These are phyloP conservation scores for Siphamia tubifer DNA, from an alignment of 2,113 vertebrate species.

Conservation along the genomic window DNA sequence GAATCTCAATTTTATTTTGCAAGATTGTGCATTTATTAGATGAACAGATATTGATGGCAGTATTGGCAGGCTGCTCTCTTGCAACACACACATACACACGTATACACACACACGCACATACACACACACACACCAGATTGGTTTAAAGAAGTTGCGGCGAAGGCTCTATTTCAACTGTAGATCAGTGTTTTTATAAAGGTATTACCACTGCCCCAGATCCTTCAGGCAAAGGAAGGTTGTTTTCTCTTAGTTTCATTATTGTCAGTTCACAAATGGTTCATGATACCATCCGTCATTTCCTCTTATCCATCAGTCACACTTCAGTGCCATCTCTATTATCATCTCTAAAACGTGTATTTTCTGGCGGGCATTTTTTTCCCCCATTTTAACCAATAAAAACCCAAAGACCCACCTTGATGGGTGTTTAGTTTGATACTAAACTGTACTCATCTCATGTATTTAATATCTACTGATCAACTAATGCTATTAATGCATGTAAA, in stretches of 20 bases:
- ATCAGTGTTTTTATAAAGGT: slow-evolving; percentile 29
- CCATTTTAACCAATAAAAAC: background rate
- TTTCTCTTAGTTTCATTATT: slow-evolving; percentile 22
- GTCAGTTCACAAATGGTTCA: background rate
- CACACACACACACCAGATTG: background rate
- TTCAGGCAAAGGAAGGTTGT: background rate
- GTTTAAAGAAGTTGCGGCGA: background rate
- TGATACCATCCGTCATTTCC: background rate
- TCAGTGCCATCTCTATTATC: background rate
- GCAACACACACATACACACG: slow-evolving; percentile 12
- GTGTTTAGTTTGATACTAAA: too few species aligned
- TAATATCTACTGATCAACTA: too few species aligned
- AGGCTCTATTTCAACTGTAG: slow-evolving; percentile 32
- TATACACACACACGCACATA: background rate
- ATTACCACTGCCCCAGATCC: slow-evolving; percentile 21
- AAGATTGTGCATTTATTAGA: slow-evolving; percentile 73
- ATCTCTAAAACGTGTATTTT: too few species aligned
- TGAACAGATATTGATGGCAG: slow-evolving; percentile 68
- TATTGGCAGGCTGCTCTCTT: slow-evolving; percentile 43
- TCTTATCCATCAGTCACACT: background rate
- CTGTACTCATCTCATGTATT: too few species aligned
- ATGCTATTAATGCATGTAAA: too few species aligned
- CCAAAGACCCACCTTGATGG: too few species aligned
- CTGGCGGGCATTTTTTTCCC: background rate
- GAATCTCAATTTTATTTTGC: slow-evolving; percentile 74